Conservation (phyloP, 1,140 invertebrate genomes). For the Anastrepha ludens region DNA sequence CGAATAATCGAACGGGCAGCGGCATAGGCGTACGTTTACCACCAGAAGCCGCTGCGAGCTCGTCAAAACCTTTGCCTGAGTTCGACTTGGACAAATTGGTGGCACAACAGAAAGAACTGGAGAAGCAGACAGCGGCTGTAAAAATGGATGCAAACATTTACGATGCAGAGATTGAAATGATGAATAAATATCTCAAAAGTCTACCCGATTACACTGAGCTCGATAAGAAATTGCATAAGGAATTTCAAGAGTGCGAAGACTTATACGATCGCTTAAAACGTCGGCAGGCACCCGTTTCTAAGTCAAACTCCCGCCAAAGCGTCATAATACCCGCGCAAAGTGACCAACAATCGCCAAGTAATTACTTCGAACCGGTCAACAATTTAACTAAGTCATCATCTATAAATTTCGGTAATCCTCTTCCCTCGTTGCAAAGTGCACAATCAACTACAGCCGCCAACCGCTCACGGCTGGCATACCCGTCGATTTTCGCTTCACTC, state of each 20-base stretch:
- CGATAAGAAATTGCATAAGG: slow-evolving; percentile 70
- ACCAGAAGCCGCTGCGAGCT: background rate
- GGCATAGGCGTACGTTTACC: background rate
- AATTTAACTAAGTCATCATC: slow-evolving; percentile 66
- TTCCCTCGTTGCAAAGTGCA: background rate
- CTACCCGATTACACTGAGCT: slow-evolving; percentile 72
- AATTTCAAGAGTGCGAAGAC: slow-evolving; percentile 73
- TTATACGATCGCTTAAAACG: slow-evolving; percentile 70
- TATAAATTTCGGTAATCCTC: slow-evolving; percentile 21
- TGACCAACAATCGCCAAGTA: background rate
- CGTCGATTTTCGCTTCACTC: slow-evolving; percentile 66
- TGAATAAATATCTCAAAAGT: slow-evolving; percentile 74
- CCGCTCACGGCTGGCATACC: slow-evolving; percentile 60
- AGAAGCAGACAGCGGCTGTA: slow-evolving; percentile 64
- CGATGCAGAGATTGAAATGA: slow-evolving; percentile 73
- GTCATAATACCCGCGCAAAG: background rate
- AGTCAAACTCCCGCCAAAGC: slow-evolving; percentile 69
- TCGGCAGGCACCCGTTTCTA: slow-evolving; percentile 62
- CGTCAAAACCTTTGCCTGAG: background rate
- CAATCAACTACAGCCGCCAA: background rate
- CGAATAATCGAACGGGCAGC: background rate
- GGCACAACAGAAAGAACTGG: slow-evolving; percentile 68
- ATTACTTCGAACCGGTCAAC: background rate
- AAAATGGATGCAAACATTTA: slow-evolving; percentile 72
- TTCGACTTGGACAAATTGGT: slow-evolving; percentile 68